Conservation (phyloP, 2,888 invertebrate species). For the Zygogramma bicolorata region DNA sequence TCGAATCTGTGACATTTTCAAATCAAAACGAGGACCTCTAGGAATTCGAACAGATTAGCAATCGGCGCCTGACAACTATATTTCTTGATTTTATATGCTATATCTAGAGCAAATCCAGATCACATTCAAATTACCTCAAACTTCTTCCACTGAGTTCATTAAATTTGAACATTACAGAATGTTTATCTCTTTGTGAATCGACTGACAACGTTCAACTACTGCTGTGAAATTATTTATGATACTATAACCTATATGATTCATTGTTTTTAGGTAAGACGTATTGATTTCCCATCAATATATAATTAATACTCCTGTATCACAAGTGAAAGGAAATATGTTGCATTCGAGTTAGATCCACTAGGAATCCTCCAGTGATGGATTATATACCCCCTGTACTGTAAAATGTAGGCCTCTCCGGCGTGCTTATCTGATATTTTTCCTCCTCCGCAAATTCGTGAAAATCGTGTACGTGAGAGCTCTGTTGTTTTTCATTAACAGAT, state of each 20-base stretch:
- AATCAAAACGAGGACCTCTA: too few relatives aligned
- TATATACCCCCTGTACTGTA: neutral
- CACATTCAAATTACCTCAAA: too few relatives aligned
- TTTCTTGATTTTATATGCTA: too few relatives aligned
- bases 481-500: conserved; percentile 9
- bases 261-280: neutral
- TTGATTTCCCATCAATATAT: neutral
- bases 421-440: conserved; percentile 4
- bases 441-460: neutral
- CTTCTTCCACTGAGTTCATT: too few relatives aligned
- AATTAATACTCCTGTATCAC: neutral
- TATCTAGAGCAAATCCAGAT: too few relatives aligned
- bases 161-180: too few relatives aligned
- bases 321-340: neutral
- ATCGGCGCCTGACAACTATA: too few relatives aligned
- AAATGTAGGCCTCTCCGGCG: neutral
- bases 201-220: too few relatives aligned
- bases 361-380: neutral
- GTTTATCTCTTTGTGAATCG: too few relatives aligned
- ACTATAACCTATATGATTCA: neutral
- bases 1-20: too few relatives aligned
- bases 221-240: too few relatives aligned
- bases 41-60: too few relatives aligned
- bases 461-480: neutral
- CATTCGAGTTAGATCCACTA: neutral